Evolutionary conservation across 1,140 invertebrate species (phyloP).

Genomic region (Leptopilina clavipes): DNA sequence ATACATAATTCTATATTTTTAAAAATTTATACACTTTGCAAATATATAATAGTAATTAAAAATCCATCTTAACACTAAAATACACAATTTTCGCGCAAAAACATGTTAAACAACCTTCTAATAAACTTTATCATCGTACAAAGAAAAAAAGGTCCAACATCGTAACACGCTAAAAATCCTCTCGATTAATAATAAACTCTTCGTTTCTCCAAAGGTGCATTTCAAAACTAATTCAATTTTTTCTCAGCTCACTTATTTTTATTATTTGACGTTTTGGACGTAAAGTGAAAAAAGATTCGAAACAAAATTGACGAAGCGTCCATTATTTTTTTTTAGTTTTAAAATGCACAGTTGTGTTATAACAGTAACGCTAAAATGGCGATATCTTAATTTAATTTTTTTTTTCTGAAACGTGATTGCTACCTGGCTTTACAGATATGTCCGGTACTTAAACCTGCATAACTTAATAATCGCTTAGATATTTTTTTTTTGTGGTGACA

Average conservation of each 20-base stretch:
- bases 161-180: slow-evolving; percentile 22
- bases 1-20: slow-evolving; percentile 47
- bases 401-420: slow-evolving; percentile 60
- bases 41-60: slow-evolving; percentile 53
- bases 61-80: slow-evolving; percentile 42
- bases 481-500: slow-evolving; percentile 59
- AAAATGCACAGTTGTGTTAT: slow-evolving; percentile 55
- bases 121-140: slow-evolving; percentile 33
- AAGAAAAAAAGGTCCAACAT: slow-evolving; percentile 18
- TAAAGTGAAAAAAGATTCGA: neutral
- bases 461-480: slow-evolving; percentile 55
- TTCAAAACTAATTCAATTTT: slow-evolving; percentile 9
- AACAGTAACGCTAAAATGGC: slow-evolving; percentile 56
- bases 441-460: slow-evolving; percentile 61
- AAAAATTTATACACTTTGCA: slow-evolving; percentile 61
- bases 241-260: neutral
- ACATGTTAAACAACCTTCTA: slow-evolving; percentile 27
- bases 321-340: slow-evolving; percentile 30
- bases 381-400: slow-evolving; percentile 48
- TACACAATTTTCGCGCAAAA: slow-evolving; percentile 38
- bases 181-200: slow-evolving; percentile 26
- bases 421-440: slow-evolving; percentile 69
- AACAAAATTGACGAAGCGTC: neutral
- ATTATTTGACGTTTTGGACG: neutral
- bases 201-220: slow-evolving; percentile 27